Evolutionary conservation across 2,888 invertebrate species (phyloP).

Genomic region (Lasioglossum leucozonium): DNA sequence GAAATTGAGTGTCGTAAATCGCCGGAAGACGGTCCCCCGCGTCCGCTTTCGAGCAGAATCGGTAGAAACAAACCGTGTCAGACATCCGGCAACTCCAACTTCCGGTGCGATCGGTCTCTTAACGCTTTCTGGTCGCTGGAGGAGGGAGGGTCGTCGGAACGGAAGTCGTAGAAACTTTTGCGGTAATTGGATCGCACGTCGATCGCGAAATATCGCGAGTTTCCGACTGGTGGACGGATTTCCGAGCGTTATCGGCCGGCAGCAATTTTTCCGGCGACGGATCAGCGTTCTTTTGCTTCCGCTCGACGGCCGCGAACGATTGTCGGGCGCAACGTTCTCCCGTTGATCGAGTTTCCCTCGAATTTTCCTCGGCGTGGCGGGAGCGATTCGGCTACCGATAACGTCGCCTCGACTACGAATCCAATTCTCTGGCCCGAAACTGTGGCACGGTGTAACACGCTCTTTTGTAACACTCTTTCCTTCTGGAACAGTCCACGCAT

Average conservation of each 20-base stretch:
- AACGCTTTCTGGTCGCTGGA: neutral
- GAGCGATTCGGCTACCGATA: neutral
- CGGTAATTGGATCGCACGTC: conserved; percentile 7
- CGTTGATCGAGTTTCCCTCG: neutral
- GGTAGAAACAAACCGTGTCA: neutral
- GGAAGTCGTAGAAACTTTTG: conserved; percentile 5
- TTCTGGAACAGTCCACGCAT: neutral
- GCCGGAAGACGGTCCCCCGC: neutral
- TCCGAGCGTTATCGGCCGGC: neutral
- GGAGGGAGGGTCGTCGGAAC: neutral
- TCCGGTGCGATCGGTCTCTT: neutral
- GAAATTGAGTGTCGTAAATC: neutral
- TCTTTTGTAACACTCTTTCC: neutral
- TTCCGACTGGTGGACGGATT: neutral
- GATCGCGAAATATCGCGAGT: conserved; percentile 2
- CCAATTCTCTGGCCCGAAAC: neutral
- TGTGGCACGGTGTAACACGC: neutral
- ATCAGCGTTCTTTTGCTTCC: neutral
- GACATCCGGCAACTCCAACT: neutral
- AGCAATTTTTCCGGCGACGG: neutral
- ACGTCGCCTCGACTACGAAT: neutral
- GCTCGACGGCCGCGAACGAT: neutral
- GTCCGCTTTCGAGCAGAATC: neutral
- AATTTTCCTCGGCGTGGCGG: neutral
- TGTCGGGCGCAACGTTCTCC: neutral